Base-by-base conservation (phyloP, 2,113 vertebrate species). In the Hiodon alosoides region DNA sequence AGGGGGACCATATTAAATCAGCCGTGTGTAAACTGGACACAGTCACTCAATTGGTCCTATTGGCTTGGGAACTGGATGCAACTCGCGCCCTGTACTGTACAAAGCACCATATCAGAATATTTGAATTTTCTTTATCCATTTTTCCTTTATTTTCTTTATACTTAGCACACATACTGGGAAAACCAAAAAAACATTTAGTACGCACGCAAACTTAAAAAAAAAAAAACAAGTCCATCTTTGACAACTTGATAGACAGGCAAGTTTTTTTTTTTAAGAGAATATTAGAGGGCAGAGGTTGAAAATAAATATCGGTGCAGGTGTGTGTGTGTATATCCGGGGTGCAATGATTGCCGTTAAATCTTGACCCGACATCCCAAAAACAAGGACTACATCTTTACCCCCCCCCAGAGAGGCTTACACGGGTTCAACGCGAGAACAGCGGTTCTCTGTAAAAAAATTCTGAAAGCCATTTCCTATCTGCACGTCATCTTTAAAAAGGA, bases 211-310 rank as follows among this genome's bases (percentile, higher is more conserved):
- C 48, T 71, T 83, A 82, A 78, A 86, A 83, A 89, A 91, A 89
- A 92, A n/a, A n/a, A n/a, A n/a, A n/a, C n/a, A n/a, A n/a, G 89
- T 92, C 87, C 85, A 82, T 83, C 87, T 88, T 91, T 88, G 73
- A 86, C 82, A 82, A 73, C 87, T 89, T 85, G 86, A 81, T 82
- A 83, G 84, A 87, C 87, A 87, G 88, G 85, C 85, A 90, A 84
- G 85, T 78, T 88, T 54, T 66, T 78, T 88, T 54, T 66, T 70
- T 79, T 76, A 73, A 73, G 47, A 77, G 53, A 70, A 76, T 52
- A 81, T 76, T 55, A 66, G 73, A 75, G 77, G 64, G 11, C 71
- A 60, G 65, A 60, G 13, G 16, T 61, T 73, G 47, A 50, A 52
- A 72, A 72, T 73, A 77, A 67, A 77, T 67, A 77, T 67, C 55